Percentiles rank a stretch among this genome's conserved stretches.
phyloP scores from a whole-genome alignment of 2,888 invertebrate genomes.

The Chloroclysta siterata region DNA sequence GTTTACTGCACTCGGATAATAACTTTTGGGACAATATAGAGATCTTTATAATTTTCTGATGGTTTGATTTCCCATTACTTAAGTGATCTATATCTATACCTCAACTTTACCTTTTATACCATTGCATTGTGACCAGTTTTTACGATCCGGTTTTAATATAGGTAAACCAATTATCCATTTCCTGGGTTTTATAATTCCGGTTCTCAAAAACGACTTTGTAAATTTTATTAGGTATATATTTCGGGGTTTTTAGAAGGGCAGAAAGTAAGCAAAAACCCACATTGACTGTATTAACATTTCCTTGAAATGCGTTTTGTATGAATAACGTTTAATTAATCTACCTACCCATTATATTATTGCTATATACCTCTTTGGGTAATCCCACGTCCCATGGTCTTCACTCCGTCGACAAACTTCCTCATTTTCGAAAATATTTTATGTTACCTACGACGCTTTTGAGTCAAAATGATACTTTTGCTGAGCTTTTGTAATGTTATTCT shows the following conservation, averaged over 20 bases:
- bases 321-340: too few relatives aligned
- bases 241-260: slow-evolving; percentile 2
- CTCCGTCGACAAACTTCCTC: too few relatives aligned
- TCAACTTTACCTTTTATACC: not conserved
- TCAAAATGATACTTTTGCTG: too few relatives aligned
- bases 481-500: too few relatives aligned
- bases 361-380: too few relatives aligned
- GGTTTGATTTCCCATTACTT: not conserved
- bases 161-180: not conserved
- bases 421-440: too few relatives aligned
- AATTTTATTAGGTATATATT: not conserved
- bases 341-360: too few relatives aligned
- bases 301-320: not conserved
- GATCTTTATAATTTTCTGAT: not conserved
- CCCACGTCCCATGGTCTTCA: too few relatives aligned
- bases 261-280: not conserved
- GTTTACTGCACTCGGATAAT: too few relatives aligned
- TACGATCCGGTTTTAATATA: not conserved
- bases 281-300: not conserved
- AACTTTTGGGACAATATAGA: too few relatives aligned
- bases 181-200: not conserved
- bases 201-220: not conserved
- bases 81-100: too few relatives aligned
- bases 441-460: too few relatives aligned
- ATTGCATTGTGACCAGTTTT: not conserved